These are phyloP conservation scores for Macrophya annulata DNA, from an alignment of 2,888 invertebrate genomes.

Conservation along the genomic window DNA sequence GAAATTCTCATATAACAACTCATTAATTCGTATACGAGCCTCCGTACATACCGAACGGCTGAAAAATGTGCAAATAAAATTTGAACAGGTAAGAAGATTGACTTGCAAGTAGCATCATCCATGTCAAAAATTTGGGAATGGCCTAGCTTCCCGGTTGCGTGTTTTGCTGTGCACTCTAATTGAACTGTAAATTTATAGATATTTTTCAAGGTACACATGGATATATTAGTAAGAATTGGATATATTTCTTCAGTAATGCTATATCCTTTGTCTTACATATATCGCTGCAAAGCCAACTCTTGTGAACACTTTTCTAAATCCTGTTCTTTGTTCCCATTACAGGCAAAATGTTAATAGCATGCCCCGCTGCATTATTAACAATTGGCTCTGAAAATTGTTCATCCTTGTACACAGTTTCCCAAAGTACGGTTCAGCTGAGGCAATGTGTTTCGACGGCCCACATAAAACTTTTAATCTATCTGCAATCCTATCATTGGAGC, in stretches of 20 bases:
- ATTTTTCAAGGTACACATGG: slow-evolving; percentile 28
- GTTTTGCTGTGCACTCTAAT: slow-evolving; percentile 48
- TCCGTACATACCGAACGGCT: slow-evolving; percentile 29
- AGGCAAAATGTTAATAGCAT: slow-evolving; percentile 58
- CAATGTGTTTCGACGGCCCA: slow-evolving; percentile 56
- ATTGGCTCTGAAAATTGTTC: slow-evolving; percentile 55
- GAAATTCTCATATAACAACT: too few species aligned
- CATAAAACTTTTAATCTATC: slow-evolving; percentile 54
- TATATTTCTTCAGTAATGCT: slow-evolving; percentile 1
- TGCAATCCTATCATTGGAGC: background rate
- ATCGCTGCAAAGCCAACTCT: slow-evolving; percentile 55
- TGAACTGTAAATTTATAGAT: slow-evolving; percentile 30
- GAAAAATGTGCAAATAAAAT: slow-evolving; percentile 62
- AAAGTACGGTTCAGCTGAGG: slow-evolving; percentile 58
- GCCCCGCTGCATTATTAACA: slow-evolving; percentile 52
- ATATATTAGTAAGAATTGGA: slow-evolving; percentile 41
- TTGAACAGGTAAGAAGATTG: slow-evolving; percentile 59
- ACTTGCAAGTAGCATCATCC: slow-evolving; percentile 56
- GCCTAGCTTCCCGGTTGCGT: slow-evolving; percentile 40
- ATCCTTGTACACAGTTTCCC: slow-evolving; percentile 58
- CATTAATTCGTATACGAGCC: too few species aligned
- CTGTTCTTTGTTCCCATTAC: slow-evolving; percentile 6
- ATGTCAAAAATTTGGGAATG: slow-evolving; percentile 58
- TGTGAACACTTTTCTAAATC: background rate
- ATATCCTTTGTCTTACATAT: slow-evolving; percentile 50